Evolutionary conservation across 1,140 invertebrate species (phyloP).

Genomic region (Chelonus insularis): DNA sequence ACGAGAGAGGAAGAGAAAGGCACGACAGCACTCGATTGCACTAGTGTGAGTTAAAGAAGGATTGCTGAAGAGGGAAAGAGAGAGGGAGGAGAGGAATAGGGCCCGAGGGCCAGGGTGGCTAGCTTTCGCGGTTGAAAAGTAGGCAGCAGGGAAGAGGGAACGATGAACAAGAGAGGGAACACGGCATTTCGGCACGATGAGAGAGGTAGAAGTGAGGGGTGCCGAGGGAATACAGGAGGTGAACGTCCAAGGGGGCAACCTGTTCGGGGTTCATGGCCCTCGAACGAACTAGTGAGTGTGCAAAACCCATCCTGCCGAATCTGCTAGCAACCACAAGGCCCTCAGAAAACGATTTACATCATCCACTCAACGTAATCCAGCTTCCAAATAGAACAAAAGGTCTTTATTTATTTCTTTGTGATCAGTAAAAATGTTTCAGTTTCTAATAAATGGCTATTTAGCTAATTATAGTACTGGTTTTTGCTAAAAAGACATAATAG

Average conservation of each 20-base stretch:
- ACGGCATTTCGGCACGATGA: neutral
- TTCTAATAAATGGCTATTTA: too few species aligned
- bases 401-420: neutral
- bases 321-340: conserved; percentile 50
- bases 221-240: conserved; percentile 49
- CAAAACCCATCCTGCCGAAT: conserved; percentile 49
- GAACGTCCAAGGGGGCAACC: conserved; percentile 61
- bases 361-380: neutral
- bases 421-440: too few species aligned
- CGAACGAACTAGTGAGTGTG: conserved; percentile 55
- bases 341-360: conserved; percentile 31
- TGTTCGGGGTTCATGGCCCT: conserved; percentile 62
- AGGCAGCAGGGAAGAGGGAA: neutral
- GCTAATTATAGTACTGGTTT: too few species aligned
- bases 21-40: neutral
- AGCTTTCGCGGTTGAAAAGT: conserved; percentile 35
- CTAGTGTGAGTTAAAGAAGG: neutral
- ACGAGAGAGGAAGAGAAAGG: conserved; percentile 27
- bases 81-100: conserved; percentile 22
- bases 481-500: neutral
- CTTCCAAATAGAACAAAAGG: neutral
- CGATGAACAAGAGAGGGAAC: neutral
- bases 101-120: conserved; percentile 39
- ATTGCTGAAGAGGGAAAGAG: neutral
- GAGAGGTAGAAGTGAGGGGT: conserved; percentile 35